A percentile compares a stretch with the other conserved stretches of the same genome.
Evolutionary conservation across 37 sponge, comb jelly and placozoan species (phyloP).

Genomic region (Tethya wilhelma): DNA sequence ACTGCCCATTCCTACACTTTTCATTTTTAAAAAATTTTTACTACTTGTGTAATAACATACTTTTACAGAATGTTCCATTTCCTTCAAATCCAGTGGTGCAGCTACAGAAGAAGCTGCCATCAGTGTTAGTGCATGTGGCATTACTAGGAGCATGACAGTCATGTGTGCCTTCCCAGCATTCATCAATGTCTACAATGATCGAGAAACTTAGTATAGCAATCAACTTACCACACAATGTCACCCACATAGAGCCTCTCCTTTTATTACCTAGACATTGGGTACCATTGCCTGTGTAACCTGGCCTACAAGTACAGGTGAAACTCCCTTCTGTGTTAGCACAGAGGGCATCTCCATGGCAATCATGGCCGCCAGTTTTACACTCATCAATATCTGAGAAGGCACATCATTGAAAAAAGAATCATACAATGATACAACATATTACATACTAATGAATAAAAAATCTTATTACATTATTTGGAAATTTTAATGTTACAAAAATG

Average conservation of each 20-base stretch:
- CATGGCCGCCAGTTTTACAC: constrained; percentile 11
- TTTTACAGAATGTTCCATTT: constrained; percentile 12
- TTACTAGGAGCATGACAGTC: constrained; percentile 14
- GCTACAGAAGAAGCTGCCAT: constrained; percentile 61
- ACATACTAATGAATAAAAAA: too few species aligned
- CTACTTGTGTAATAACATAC: too few species aligned
- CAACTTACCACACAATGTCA: neutral
- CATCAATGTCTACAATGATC: constrained; percentile 57
- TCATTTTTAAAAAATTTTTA: too few species aligned
- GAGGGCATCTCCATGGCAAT: constrained; percentile 19
- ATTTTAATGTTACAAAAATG: too few species aligned
- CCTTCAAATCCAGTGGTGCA: constrained; percentile 26
- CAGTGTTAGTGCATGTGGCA: constrained; percentile 48
- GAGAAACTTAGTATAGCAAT: neutral
- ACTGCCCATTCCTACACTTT: too few species aligned
- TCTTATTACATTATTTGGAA: too few species aligned
- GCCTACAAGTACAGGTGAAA: constrained; percentile 35
- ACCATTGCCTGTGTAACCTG: constrained; percentile 53
- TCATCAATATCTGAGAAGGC: constrained; percentile 58
- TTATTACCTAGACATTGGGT: constrained; percentile 12
- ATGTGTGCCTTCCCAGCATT: constrained; percentile 20
- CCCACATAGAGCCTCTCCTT: too few species aligned
- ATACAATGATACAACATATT: neutral
- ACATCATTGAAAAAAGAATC: too few species aligned
- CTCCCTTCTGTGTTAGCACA: constrained; percentile 46